These are phyloP conservation scores for Dipodomys merriami DNA, from an alignment of 2,113 vertebrate genomes.

Conservation along the genomic window DNA sequence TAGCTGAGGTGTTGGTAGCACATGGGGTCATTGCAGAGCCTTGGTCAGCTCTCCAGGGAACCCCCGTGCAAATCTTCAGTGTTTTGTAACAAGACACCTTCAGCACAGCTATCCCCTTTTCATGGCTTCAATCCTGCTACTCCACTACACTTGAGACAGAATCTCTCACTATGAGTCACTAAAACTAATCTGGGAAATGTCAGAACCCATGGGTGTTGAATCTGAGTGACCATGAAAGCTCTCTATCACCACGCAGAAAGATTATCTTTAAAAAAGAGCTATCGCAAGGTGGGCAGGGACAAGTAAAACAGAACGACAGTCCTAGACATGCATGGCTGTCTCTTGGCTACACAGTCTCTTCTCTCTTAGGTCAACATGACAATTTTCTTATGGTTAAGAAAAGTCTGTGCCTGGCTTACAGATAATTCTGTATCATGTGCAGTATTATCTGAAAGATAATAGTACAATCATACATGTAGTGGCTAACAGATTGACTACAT, in stretches of 20 bases:
- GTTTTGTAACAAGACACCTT: too few relatives aligned
- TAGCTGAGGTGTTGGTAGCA: background rate
- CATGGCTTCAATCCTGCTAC: background rate
- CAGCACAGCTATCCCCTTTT: background rate
- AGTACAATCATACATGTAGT: background rate
- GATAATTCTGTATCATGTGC: background rate
- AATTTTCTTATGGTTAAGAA: background rate
- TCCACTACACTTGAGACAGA: background rate
- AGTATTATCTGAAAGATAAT: too few relatives aligned
- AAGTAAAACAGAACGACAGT: too few relatives aligned
- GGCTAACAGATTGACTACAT: too few relatives aligned
- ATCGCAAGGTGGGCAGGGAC: too few relatives aligned
- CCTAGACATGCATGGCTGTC: too few relatives aligned
- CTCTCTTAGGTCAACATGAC: too few relatives aligned
- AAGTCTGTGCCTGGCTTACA: background rate
- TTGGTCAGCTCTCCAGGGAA: too few relatives aligned
- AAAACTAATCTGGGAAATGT: background rate
- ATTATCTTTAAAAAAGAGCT: too few relatives aligned
- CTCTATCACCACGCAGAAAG: background rate
- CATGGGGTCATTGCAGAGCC: too few relatives aligned
- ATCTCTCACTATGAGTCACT: background rate
- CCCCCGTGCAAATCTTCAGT: too few relatives aligned
- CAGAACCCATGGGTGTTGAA: background rate
- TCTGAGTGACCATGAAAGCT: background rate
- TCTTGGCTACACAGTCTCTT: background rate